A percentile compares a stretch with the other conserved stretches of the same genome.
Conservation (phyloP, 2,797 vertebrate genomes). For the Euthynnus affinis region DNA sequence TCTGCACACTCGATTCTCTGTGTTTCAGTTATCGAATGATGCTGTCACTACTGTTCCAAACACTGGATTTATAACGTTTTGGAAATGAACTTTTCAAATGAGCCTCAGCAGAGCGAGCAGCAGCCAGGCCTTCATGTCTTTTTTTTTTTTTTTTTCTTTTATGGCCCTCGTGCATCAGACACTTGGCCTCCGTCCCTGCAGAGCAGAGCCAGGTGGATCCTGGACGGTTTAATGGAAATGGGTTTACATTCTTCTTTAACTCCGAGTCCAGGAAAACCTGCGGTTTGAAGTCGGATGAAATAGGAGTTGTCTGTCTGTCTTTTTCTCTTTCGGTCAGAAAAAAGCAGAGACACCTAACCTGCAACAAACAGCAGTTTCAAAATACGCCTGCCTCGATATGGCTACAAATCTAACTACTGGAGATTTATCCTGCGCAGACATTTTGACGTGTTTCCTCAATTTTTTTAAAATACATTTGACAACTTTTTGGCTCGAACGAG, state of each 20-base stretch:
- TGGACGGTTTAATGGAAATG: constrained; percentile 17
- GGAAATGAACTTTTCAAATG: neutral
- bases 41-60: neutral
- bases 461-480: neutral
- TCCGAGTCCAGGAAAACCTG: neutral
- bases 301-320: neutral
- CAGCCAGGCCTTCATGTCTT: constrained; percentile 14
- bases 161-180: constrained; percentile 7
- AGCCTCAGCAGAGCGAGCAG: constrained; percentile 10
- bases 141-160: neutral
- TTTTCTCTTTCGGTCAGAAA: neutral
- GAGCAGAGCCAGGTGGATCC: constrained; percentile 31
- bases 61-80: neutral
- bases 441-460: neutral
- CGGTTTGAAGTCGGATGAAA: neutral
- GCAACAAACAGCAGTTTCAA: neutral
- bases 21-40: neutral
- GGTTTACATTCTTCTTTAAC: constrained; percentile 4
- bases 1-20: neutral
- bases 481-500: neutral
- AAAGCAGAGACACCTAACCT: neutral
- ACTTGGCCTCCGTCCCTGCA: neutral
- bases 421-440: neutral
- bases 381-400: neutral
- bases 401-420: neutral